Percentiles rank a stretch among this genome's conserved stretches.
These are phyloP conservation scores for Tapirus indicus DNA, from an alignment of 2,797 vertebrate species.

Conservation along the genomic window DNA sequence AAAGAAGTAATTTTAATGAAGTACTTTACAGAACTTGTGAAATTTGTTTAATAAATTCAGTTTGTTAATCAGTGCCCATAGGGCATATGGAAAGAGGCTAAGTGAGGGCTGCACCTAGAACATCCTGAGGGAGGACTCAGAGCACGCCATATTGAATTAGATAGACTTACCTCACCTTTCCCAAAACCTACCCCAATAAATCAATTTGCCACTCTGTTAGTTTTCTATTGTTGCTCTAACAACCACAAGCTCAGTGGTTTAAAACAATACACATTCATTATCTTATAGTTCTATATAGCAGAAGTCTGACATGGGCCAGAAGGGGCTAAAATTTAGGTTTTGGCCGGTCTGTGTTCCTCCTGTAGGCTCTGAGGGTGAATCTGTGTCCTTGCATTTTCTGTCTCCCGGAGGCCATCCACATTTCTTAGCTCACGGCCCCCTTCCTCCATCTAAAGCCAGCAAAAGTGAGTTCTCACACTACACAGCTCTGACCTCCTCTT, in stretches of 20 bases:
- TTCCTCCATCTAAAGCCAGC: not conserved
- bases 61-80: not conserved
- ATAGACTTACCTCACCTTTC: not conserved
- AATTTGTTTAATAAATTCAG: not conserved
- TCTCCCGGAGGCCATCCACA: not conserved
- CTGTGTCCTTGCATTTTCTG: not conserved
- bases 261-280: not conserved
- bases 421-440: not conserved
- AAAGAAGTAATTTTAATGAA: not conserved
- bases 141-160: not conserved
- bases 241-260: not conserved
- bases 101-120: no score
- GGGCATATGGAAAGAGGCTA: not conserved
- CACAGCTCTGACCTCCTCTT: not conserved
- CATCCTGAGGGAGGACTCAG: not conserved
- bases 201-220: not conserved
- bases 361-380: not conserved
- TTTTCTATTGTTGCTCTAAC: not conserved
- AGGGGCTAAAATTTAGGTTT: not conserved
- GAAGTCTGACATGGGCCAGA: not conserved
- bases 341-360: no score
- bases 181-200: not conserved
- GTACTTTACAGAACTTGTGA: not conserved
- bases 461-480: not conserved
- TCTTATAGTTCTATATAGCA: not conserved